phyloP scores from a whole-genome alignment of 2,888 invertebrate species.

The Drosophila tanythrix region DNA sequence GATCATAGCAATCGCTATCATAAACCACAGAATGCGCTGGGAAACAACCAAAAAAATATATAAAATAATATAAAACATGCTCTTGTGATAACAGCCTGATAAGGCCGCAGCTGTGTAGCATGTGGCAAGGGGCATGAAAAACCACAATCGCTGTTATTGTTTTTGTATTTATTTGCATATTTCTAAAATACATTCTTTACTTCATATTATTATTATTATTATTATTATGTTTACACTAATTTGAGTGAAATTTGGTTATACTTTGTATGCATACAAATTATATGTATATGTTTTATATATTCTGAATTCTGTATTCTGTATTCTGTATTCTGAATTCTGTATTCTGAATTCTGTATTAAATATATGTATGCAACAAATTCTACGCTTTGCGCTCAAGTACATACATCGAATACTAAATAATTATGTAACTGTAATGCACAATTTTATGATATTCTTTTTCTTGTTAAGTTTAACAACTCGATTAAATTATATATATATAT shows the following conservation, averaged over 20 bases:
- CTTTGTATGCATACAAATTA: constrained; percentile 39
- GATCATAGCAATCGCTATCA: constrained; percentile 31
- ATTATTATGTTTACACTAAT: constrained; percentile 54
- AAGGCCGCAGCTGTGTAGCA: constrained; percentile 33
- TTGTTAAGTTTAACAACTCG: constrained; percentile 19
- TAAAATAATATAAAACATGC: not conserved
- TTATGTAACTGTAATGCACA: constrained; percentile 43
- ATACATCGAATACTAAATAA: constrained; percentile 44
- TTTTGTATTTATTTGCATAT: constrained; percentile 46
- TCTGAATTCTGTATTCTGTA: constrained; percentile 5
- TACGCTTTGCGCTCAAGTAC: constrained; percentile 45
- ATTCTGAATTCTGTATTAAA: constrained; percentile 25
- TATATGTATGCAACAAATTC: constrained; percentile 58
- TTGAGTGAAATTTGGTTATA: constrained; percentile 75
- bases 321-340: constrained; percentile 17
- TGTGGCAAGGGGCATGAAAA: constrained; percentile 26
- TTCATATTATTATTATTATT: constrained; percentile 32
- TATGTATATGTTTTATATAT: constrained; percentile 22
- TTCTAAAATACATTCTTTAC: constrained; percentile 77
- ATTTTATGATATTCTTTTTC: constrained; percentile 14
- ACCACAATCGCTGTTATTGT: constrained; percentile 51
- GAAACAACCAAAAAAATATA: constrained; percentile 5
- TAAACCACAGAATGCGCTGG: constrained; percentile 45
- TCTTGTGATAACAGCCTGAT: constrained; percentile 30
- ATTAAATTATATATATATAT: constrained; percentile 23